Evolutionary conservation across 2,888 invertebrate species (phyloP).

Genomic region (Petrophora chlorosata): DNA sequence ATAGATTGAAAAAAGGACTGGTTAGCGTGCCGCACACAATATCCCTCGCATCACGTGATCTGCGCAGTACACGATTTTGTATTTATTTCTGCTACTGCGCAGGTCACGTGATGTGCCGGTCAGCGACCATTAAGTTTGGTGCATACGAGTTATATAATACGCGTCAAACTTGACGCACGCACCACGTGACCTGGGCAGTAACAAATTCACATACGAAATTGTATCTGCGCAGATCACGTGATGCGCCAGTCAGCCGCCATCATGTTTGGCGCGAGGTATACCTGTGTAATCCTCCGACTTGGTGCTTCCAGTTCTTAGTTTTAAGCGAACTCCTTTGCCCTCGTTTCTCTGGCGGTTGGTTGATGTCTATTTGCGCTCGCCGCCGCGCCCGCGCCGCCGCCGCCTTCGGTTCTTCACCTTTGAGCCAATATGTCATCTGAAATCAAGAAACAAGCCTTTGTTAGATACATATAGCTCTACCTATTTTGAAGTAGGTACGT

Average conservation of each 20-base stretch:
- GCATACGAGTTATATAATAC: no score
- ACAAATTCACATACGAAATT: no score
- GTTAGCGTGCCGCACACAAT: no score
- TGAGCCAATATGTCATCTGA: slow-evolving; percentile 90
- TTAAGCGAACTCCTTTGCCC: slow-evolving; percentile 85
- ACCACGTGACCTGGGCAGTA: no score
- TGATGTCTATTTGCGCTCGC: slow-evolving; percentile 7
- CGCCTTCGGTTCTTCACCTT: slow-evolving; percentile 88
- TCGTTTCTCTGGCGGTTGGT: slow-evolving; percentile 54
- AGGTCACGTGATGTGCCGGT: no score
- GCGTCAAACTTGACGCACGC: no score
- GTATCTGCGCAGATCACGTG: no score
- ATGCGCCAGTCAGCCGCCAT: neutral
- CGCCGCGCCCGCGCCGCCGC: slow-evolving; percentile 72
- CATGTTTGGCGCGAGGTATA: slow-evolving; percentile 28
- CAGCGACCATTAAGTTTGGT: no score
- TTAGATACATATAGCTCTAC: neutral
- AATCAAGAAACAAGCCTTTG: neutral
- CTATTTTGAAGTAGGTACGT: neutral
- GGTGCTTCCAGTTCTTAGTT: slow-evolving; percentile 84
- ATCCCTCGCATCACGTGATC: no score
- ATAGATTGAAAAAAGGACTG: no score
- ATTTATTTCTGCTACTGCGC: no score
- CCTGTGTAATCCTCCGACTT: slow-evolving; percentile 78
- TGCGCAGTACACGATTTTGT: no score